phyloP scores from a whole-genome alignment of 2,888 invertebrate species.

The Mayetiola destructor region DNA sequence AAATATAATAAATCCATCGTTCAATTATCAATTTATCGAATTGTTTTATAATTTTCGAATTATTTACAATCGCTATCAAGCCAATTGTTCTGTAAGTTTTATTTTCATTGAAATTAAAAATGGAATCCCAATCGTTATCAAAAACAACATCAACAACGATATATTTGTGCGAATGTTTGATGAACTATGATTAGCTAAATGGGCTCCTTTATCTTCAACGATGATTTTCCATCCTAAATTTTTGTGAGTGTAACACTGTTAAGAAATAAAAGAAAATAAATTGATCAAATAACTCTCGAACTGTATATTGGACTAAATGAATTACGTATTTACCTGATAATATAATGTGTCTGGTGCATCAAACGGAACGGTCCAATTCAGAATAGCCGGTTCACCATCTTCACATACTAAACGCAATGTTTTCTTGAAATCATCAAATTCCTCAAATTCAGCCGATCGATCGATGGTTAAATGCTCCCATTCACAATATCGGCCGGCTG shows the following conservation, averaged over 20 bases:
- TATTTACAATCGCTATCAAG: conserved; percentile 10
- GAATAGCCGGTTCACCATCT: conserved; percentile 55
- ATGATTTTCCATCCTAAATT: conserved; percentile 88
- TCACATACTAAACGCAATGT: conserved; percentile 64
- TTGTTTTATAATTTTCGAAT: conserved; percentile 15
- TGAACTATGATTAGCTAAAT: conserved; percentile 16
- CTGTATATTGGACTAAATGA: neutral
- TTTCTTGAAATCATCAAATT: conserved; percentile 62
- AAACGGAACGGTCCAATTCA: conserved; percentile 74
- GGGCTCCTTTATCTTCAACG: conserved; percentile 55
- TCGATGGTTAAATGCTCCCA: conserved; percentile 71
- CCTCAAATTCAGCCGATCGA: conserved; percentile 51
- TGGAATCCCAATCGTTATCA: neutral
- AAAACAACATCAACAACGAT: neutral
- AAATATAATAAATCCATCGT: neutral
- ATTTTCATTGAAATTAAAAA: neutral
- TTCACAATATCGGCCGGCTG: conserved; percentile 74
- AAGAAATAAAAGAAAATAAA: conserved; percentile 18
- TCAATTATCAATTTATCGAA: conserved; percentile 14
- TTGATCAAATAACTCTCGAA: neutral
- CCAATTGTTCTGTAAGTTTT: neutral
- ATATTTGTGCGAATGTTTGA: conserved; percentile 11
- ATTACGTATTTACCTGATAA: conserved; percentile 56
- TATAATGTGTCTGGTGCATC: conserved; percentile 74
- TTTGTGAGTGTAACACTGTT: conserved; percentile 82